Base-by-base conservation (phyloP, 2,888 invertebrate genomes). In the Gandaritis pyraliata region DNA sequence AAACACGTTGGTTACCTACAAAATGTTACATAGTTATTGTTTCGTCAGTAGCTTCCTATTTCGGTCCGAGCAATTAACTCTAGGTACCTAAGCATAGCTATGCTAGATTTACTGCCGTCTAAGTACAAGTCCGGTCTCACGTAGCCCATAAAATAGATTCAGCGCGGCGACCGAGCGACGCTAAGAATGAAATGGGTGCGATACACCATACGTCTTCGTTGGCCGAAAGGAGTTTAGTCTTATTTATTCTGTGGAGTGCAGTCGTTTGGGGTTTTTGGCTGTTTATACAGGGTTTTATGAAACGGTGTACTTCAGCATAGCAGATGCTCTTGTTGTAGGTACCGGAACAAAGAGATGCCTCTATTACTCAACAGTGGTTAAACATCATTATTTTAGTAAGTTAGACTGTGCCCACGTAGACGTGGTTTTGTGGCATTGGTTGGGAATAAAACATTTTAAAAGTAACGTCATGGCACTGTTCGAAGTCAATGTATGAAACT, bases 141-240 rank as follows among this genome's bases (percentile, higher is more conserved):
- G 90, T 90, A 77, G 71, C 69, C 85, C 81, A 87, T 90, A 90
- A 90, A 90, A 84, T 83, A 84, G 87, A 84, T 85, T 87, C 81
- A 58, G 54, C 54, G 58, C 46, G 67, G 53, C 43, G 63, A 66
- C 54, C 54, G 54, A 47, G 38, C 46, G 54, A 54, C 67, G 66
- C 69, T 70, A 70, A 70, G 71, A 72, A 74, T 75, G 75, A 76
- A 75, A 74, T 69, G 71, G 70, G 68, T 67, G 61, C 73, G 69
- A 74, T 70, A 75, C 69, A 70, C 72, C 69, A 76, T 72, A 69
- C 61, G 67, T 75, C 73, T 73, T 68, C 64, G 59, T 59, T 64
- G 59, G 56, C 33, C 38, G 54, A 52, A 59, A 59, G 56, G 43
- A 59, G 59, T 59, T 48, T 46, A 56, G 52, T 64, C 52, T 64